A percentile compares a stretch with the other conserved stretches of the same genome.
Evolutionary conservation across 2,888 invertebrate genomes (phyloP).

Genomic region (Podabrus alpinus): DNA sequence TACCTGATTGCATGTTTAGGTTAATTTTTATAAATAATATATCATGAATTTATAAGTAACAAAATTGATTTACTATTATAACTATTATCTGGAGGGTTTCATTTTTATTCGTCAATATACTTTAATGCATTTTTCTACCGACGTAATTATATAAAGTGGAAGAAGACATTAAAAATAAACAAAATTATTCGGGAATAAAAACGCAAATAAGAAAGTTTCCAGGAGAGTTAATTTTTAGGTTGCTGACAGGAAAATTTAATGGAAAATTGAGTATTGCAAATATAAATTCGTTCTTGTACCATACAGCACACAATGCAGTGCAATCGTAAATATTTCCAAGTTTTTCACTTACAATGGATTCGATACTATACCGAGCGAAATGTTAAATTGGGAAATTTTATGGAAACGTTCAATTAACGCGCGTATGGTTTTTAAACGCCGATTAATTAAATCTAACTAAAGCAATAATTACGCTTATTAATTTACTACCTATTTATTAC

Average conservation of each 20-base stretch:
- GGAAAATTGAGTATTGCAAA: neutral
- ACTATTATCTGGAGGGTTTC: neutral
- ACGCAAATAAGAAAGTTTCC: neutral
- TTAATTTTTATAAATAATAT: neutral
- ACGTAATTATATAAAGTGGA: neutral
- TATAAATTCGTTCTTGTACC: neutral
- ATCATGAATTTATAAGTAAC: neutral
- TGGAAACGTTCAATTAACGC: neutral
- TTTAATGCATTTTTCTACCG: neutral
- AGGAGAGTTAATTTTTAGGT: neutral
- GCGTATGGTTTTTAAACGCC: neutral
- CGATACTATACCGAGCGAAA: neutral
- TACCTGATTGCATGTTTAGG: neutral
- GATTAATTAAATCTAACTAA: neutral
- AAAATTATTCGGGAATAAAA: neutral
- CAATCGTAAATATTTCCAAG: neutral
- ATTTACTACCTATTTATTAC: neutral
- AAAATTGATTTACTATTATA: neutral
- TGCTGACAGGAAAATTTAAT: neutral
- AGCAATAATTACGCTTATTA: neutral
- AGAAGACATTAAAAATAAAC: neutral
- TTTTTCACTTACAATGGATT: neutral
- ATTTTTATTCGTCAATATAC: neutral
- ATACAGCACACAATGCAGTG: neutral
- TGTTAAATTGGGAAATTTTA: neutral